Evolutionary conservation across 1,140 invertebrate genomes (phyloP).

Genomic region (Drosophila dunni): DNA sequence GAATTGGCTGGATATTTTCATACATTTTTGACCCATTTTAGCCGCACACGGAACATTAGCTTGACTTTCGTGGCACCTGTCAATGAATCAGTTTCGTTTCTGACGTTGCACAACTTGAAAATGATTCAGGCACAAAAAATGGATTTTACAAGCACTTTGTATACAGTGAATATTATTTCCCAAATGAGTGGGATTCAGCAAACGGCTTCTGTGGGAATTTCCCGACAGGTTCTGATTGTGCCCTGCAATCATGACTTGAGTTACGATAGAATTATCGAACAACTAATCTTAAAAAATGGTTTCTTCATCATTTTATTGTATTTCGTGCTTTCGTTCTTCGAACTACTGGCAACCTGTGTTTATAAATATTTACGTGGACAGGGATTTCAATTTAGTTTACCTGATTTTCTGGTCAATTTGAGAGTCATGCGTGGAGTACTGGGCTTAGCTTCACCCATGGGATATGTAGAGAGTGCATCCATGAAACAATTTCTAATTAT

Average conservation of each 20-base stretch:
- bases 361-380: background rate
- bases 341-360: background rate
- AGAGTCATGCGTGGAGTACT: slow-evolving; percentile 16
- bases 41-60: slow-evolving; percentile 28
- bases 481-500: background rate
- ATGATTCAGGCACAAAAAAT: slow-evolving; percentile 11
- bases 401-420: background rate
- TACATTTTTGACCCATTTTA: slow-evolving; percentile 8
- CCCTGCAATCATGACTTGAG: slow-evolving; percentile 41
- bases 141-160: slow-evolving; percentile 30
- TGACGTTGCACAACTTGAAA: background rate
- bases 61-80: background rate
- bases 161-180: background rate
- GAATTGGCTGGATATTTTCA: background rate
- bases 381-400: background rate
- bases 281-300: background rate
- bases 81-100: background rate
- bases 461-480: background rate
- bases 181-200: background rate
- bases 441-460: background rate
- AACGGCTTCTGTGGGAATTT: background rate
- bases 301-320: background rate
- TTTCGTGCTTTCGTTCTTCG: background rate
- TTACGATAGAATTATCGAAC: background rate
- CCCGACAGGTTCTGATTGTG: slow-evolving; percentile 28